Percentiles rank a stretch among this genome's conserved stretches.
These are phyloP conservation scores for Hesperophylax magnus DNA, from an alignment of 1,140 invertebrate genomes.

Conservation along the genomic window DNA sequence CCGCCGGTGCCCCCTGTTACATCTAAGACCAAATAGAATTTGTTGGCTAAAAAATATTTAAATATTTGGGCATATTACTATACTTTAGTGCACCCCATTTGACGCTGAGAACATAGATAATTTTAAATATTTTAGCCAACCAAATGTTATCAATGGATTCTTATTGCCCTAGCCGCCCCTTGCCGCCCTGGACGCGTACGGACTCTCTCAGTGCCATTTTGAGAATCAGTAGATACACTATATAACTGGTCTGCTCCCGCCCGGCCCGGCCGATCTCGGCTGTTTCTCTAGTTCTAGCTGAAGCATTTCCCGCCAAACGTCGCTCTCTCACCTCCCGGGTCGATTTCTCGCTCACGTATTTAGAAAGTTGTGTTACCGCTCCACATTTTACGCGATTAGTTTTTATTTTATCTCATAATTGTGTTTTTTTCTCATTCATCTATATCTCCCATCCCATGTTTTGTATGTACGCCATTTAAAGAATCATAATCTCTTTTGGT, in stretches of 20 bases:
- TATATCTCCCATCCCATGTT: neutral
- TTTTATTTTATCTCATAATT: constrained; percentile 22
- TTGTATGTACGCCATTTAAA: too few species aligned
- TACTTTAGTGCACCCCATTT: too few species aligned
- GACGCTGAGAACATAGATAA: too few species aligned
- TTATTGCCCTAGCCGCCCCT: neutral
- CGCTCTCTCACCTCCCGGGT: constrained; percentile 37
- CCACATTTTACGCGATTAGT: constrained; percentile 36
- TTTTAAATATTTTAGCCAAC: too few species aligned
- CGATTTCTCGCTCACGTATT: constrained; percentile 47
- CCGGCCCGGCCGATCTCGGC: neutral
- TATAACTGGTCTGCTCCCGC: neutral
- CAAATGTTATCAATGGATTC: neutral
- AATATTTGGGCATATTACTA: too few species aligned
- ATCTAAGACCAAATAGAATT: too few species aligned
- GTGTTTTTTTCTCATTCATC: constrained; percentile 19
- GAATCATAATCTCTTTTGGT: too few species aligned
- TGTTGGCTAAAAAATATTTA: too few species aligned
- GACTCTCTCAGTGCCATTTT: neutral
- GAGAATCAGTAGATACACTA: neutral
- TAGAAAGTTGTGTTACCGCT: constrained; percentile 46
- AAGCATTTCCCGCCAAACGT: neutral
- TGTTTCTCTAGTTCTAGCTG: neutral
- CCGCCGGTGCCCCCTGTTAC: too few species aligned
- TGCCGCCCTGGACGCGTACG: neutral